Evolutionary conservation across 2,113 vertebrate genomes (phyloP).

Genomic region (Perca flavescens): DNA sequence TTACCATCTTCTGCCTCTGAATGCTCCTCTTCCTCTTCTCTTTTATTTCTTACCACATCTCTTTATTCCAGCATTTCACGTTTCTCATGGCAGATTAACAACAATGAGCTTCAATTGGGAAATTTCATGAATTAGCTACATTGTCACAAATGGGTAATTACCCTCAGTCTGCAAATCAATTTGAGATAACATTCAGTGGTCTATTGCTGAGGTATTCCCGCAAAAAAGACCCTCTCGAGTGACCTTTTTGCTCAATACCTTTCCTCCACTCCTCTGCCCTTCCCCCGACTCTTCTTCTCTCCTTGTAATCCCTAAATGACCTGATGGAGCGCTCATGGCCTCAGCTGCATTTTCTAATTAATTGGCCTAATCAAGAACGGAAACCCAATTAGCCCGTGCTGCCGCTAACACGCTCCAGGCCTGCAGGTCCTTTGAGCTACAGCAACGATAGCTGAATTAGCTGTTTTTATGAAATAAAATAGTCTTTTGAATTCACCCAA

Average conservation of each 20-base stretch:
- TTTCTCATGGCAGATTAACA: constrained; percentile 66
- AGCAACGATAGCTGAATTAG: constrained; percentile 33
- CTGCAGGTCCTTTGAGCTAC: constrained; percentile 47
- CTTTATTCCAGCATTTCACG: constrained; percentile 28
- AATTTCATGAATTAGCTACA: constrained; percentile 56
- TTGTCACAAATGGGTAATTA: constrained; percentile 64
- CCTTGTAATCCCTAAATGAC: constrained; percentile 72
- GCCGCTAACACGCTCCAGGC: constrained; percentile 45
- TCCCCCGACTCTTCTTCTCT: constrained; percentile 55
- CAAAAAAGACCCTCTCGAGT: constrained; percentile 17
- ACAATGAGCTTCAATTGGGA: constrained; percentile 34
- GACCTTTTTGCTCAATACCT: constrained; percentile 41
- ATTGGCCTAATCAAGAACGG: constrained; percentile 78
- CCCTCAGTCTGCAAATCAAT: constrained; percentile 35
- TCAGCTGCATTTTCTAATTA: constrained; percentile 77
- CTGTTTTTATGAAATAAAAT: constrained; percentile 22
- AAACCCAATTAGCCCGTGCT: constrained; percentile 72
- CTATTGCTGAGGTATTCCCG: neutral
- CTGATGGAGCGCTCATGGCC: constrained; percentile 59
- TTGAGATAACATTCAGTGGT: constrained; percentile 56
- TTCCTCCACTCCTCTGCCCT: constrained; percentile 43
- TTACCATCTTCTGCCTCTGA: constrained; percentile 15
- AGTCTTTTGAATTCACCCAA: constrained; percentile 22
- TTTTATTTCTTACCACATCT: constrained; percentile 2
- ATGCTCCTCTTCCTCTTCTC: constrained; percentile 3